Percentiles rank a stretch among this genome's conserved stretches.
Evolutionary conservation across 2,888 invertebrate genomes (phyloP).

Genomic region (Theodoxus fluviatilis): DNA sequence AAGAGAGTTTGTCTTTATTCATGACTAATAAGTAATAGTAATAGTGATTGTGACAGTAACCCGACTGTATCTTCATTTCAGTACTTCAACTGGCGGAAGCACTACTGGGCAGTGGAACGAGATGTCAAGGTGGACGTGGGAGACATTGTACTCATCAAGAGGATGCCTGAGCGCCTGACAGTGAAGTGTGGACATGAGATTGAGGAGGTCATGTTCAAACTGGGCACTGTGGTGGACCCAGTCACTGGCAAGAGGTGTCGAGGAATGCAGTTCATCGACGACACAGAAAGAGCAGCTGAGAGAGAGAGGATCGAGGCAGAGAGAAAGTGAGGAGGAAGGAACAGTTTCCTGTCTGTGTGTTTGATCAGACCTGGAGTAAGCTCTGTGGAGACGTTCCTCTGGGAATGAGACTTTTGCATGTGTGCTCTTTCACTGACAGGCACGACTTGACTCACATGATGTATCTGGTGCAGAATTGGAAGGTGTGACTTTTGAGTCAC

Average conservation of each 20-base stretch:
- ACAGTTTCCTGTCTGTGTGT: slow-evolving; percentile 26
- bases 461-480: too few relatives aligned
- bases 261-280: slow-evolving; percentile 51
- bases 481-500: too few relatives aligned
- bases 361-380: too few relatives aligned
- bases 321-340: background rate
- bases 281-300: slow-evolving; percentile 34
- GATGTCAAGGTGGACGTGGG: slow-evolving; percentile 35
- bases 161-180: slow-evolving; percentile 34
- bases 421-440: too few relatives aligned
- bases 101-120: slow-evolving; percentile 41
- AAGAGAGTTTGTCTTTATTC: background rate
- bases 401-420: too few relatives aligned
- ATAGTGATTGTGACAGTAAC: background rate
- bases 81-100: slow-evolving; percentile 46
- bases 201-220: slow-evolving; percentile 45
- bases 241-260: slow-evolving; percentile 52
- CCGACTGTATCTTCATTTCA: slow-evolving; percentile 36
- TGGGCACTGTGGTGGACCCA: slow-evolving; percentile 53
- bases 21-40: background rate
- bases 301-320: slow-evolving; percentile 24
- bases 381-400: too few relatives aligned
- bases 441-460: too few relatives aligned
- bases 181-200: slow-evolving; percentile 41
- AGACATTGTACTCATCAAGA: slow-evolving; percentile 46